Conservation (phyloP, 2,888 invertebrate genomes). For the Dermolepida albohirtum region DNA sequence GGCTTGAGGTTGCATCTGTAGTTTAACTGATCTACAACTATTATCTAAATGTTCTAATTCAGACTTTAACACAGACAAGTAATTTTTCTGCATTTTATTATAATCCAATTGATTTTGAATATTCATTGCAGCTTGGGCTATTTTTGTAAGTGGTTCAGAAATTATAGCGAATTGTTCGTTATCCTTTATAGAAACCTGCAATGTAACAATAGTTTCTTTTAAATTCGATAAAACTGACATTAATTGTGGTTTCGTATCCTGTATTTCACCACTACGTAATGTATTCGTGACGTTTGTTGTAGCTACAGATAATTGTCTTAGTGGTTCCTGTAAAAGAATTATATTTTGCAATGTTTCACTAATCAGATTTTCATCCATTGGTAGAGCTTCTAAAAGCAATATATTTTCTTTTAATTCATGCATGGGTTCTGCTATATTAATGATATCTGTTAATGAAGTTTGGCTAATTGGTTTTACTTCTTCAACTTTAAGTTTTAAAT, state of each 20-base stretch:
- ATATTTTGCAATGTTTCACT: conserved; percentile 19
- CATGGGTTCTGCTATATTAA: conserved; percentile 12
- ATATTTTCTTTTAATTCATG: conserved; percentile 25
- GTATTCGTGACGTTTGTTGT: conserved; percentile 16
- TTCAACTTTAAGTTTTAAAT: conserved; percentile 14
- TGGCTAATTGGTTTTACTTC: conserved; percentile 7
- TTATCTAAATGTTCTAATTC: conserved; percentile 14
- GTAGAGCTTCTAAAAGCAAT: conserved; percentile 3
- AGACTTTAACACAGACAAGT: neutral
- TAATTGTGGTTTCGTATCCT: conserved; percentile 5
- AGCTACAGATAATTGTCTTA: conserved; percentile 31
- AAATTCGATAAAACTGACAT: neutral
- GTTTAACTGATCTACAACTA: conserved; percentile 21
- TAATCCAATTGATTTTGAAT: conserved; percentile 7
- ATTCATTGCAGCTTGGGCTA: conserved; percentile 1
- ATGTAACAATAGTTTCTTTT: conserved; percentile 3
- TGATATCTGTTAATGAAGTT: neutral
- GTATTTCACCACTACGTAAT: conserved; percentile 9
- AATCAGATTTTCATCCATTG: neutral
- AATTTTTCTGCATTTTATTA: neutral
- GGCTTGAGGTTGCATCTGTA: conserved; percentile 14
- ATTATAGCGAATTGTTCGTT: neutral
- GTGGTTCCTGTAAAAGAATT: conserved; percentile 19
- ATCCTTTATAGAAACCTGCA: neutral
- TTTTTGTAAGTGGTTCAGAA: conserved; percentile 21